Evolutionary conservation across 2,113 vertebrate species (phyloP).

Genomic region (Tachysurus fulvidraco): DNA sequence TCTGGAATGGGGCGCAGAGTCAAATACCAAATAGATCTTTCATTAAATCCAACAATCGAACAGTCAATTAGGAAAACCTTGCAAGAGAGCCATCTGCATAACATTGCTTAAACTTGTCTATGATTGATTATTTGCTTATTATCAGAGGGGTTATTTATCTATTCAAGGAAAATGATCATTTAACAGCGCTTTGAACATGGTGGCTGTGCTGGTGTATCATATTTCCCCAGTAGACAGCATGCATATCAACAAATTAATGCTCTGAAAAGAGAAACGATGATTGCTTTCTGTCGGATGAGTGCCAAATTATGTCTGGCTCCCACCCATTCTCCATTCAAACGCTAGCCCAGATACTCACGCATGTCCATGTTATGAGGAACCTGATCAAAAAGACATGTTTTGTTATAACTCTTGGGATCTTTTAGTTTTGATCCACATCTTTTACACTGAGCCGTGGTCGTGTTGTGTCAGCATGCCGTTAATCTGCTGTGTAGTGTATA

Average conservation of each 20-base stretch:
- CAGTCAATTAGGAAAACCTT: neutral
- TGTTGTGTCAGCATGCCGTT: neutral
- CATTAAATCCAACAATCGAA: neutral
- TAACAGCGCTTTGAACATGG: conserved; percentile 15
- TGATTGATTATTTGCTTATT: conserved; percentile 36
- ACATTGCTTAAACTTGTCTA: neutral
- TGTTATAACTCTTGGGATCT: conserved; percentile 11
- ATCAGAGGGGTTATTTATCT: conserved; percentile 30
- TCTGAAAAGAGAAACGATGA: conserved; percentile 43
- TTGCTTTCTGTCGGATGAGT: conserved; percentile 47
- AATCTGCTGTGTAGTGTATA: neutral
- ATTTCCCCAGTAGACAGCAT: conserved; percentile 40
- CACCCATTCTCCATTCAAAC: conserved; percentile 27
- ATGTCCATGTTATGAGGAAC: conserved; percentile 18
- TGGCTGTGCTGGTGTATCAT: conserved; percentile 32
- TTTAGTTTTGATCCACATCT: conserved; percentile 23
- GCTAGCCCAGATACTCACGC: conserved; percentile 34
- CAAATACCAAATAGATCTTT: neutral
- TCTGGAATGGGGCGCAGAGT: neutral
- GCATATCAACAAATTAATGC: conserved; percentile 50
- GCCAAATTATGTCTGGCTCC: conserved; percentile 48
- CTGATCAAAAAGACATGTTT: neutral
- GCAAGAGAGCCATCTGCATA: neutral
- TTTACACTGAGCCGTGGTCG: conserved; percentile 6
- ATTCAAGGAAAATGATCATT: conserved; percentile 27